phyloP scores from a whole-genome alignment of 2,888 invertebrate genomes.

The Pasiphila rectangulata region DNA sequence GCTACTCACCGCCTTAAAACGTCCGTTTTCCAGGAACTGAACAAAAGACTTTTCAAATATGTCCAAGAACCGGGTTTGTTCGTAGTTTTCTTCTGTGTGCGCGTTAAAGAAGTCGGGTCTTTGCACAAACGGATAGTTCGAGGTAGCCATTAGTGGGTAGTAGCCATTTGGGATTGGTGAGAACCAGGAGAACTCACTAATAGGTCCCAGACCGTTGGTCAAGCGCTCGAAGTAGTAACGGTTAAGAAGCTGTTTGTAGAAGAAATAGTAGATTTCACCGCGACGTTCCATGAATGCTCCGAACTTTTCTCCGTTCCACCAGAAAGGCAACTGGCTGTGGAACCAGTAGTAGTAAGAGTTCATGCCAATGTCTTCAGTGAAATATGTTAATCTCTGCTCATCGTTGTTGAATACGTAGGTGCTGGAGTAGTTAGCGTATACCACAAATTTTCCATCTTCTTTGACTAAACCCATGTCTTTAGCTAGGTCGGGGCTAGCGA shows the following conservation, averaged over 20 bases:
- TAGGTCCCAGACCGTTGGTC: conserved; percentile 82
- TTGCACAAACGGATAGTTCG: conserved; percentile 74
- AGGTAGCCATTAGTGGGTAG: conserved; percentile 43
- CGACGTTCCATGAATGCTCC: conserved; percentile 77
- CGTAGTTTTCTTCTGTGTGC: conserved; percentile 66
- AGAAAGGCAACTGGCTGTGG: conserved; percentile 83
- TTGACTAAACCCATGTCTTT: conserved; percentile 60
- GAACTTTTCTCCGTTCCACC: conserved; percentile 79
- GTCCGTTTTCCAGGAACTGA: conserved; percentile 75
- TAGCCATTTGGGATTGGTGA: conserved; percentile 74
- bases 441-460: conserved; percentile 65
- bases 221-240: conserved; percentile 86
- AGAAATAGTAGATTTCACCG: conserved; percentile 84
- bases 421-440: conserved; percentile 82
- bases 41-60: conserved; percentile 79
- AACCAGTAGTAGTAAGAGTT: conserved; percentile 85
- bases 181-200: conserved; percentile 83
- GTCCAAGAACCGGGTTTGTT: conserved; percentile 79
- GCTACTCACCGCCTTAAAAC: conserved; percentile 79
- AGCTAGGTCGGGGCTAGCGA: conserved; percentile 46
- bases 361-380: conserved; percentile 85
- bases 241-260: conserved; percentile 84
- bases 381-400: conserved; percentile 83
- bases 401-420: conserved; percentile 71
- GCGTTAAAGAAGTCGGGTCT: conserved; percentile 83